Conservation (phyloP, 2,888 invertebrate genomes). For the Lingula anatina region DNA sequence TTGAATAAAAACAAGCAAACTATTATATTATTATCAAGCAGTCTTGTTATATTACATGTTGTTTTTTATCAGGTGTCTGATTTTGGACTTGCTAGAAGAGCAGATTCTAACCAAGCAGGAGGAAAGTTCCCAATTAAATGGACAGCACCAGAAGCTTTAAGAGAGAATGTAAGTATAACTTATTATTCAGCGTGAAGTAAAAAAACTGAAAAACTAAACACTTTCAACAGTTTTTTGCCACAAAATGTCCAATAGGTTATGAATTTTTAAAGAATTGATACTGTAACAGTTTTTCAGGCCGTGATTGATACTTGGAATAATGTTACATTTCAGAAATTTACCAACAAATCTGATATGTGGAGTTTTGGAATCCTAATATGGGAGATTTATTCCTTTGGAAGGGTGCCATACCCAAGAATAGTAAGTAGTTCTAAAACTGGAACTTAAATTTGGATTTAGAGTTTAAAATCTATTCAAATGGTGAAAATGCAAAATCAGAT, state of each 20-base stretch:
- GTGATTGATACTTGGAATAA: too few relatives aligned
- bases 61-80: constrained; percentile 52
- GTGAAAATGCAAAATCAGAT: too few relatives aligned
- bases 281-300: too few relatives aligned
- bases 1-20: too few relatives aligned
- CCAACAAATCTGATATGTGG: constrained; percentile 99
- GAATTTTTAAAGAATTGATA: too few relatives aligned
- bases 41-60: too few relatives aligned
- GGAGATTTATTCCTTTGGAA: constrained; percentile 99
- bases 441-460: too few relatives aligned
- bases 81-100: constrained; percentile 63
- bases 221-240: too few relatives aligned
- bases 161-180: constrained; percentile 55
- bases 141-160: constrained; percentile 98
- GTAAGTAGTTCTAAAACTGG: constrained; percentile 69
- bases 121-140: constrained; percentile 99
- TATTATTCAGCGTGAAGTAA: background rate
- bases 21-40: too few relatives aligned
- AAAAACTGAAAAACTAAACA: background rate
- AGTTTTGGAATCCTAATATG: constrained; percentile 97
- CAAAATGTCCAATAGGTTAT: too few relatives aligned
- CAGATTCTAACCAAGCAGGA: constrained; percentile 57
- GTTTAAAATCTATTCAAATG: too few relatives aligned
- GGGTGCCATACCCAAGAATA: constrained; percentile 98
- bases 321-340: constrained; percentile 87